These are phyloP conservation scores for Danaus chrysippus DNA, from an alignment of 2,888 invertebrate genomes.

Conservation along the genomic window DNA sequence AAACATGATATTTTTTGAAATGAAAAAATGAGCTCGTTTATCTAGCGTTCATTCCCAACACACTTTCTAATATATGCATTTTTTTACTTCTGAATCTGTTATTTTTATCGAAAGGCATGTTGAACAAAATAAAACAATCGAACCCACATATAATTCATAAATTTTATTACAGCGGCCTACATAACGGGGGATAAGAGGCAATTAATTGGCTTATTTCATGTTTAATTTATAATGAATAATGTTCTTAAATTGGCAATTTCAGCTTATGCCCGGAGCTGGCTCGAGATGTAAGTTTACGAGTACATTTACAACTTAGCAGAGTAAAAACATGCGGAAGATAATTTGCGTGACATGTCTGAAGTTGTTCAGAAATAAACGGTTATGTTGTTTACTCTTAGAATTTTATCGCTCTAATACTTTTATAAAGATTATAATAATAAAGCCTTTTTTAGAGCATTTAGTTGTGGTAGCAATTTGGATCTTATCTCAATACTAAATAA, in stretches of 20 bases:
- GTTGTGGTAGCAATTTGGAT: too few relatives aligned
- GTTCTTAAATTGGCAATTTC: conserved; percentile 48
- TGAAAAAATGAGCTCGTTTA: too few relatives aligned
- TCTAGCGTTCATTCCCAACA: too few relatives aligned
- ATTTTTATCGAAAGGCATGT: too few relatives aligned
- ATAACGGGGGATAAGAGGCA: conserved; percentile 33
- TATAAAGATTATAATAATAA: neutral
- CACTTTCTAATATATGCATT: too few relatives aligned
- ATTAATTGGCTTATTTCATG: conserved; percentile 48
- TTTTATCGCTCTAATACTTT: neutral
- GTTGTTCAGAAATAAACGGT: conserved; percentile 11
- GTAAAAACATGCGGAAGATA: conserved; percentile 20
- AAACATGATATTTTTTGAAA: too few relatives aligned
- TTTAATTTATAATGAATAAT: conserved; percentile 53
- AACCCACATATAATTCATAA: neutral
- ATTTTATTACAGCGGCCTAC: neutral
- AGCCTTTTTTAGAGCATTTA: neutral
- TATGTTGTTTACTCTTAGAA: neutral
- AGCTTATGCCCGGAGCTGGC: conserved; percentile 36
- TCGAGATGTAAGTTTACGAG: conserved; percentile 23
- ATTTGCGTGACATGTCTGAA: conserved; percentile 20
- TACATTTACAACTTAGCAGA: conserved; percentile 27
- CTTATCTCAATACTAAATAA: too few relatives aligned
- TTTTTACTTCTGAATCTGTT: too few relatives aligned
- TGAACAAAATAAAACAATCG: too few relatives aligned